Evolutionary conservation across 1,140 invertebrate species (phyloP).

Genomic region (Nephila pilipes): DNA sequence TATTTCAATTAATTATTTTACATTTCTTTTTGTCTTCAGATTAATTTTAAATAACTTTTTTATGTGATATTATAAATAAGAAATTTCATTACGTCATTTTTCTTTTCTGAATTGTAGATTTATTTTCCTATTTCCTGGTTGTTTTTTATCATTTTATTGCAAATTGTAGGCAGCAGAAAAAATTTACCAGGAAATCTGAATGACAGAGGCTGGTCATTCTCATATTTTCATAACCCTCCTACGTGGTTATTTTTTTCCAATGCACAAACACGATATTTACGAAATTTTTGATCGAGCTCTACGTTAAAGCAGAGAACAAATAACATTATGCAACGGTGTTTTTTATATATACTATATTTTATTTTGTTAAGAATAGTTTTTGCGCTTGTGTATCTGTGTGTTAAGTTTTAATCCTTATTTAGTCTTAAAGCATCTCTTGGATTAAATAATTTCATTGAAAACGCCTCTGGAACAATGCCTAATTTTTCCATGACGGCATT

Average conservation of each 20-base stretch:
- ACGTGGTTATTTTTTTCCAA: too few species aligned
- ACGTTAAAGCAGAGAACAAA: neutral
- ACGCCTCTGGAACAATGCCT: neutral
- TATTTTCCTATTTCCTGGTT: neutral
- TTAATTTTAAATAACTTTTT: too few species aligned
- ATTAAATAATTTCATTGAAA: neutral
- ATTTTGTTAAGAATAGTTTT: neutral
- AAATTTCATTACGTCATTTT: too few species aligned
- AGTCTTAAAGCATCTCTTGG: neutral
- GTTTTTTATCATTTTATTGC: neutral
- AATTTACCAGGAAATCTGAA: too few species aligned
- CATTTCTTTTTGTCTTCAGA: too few species aligned
- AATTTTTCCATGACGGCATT: neutral
- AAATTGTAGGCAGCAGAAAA: neutral
- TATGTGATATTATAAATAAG: too few species aligned
- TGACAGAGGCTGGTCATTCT: too few species aligned
- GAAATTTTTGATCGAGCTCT: neutral
- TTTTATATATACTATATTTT: neutral
- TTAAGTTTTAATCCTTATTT: neutral
- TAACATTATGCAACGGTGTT: neutral
- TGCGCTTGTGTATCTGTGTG: too few species aligned
- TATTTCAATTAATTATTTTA: too few species aligned
- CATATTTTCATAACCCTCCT: too few species aligned
- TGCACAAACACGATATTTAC: too few species aligned
- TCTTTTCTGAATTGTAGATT: too few species aligned